A percentile compares a stretch with the other conserved stretches of the same genome.
Evolutionary conservation across 2,797 vertebrate genomes (phyloP).

Genomic region (Gadopsis bispinosus): DNA sequence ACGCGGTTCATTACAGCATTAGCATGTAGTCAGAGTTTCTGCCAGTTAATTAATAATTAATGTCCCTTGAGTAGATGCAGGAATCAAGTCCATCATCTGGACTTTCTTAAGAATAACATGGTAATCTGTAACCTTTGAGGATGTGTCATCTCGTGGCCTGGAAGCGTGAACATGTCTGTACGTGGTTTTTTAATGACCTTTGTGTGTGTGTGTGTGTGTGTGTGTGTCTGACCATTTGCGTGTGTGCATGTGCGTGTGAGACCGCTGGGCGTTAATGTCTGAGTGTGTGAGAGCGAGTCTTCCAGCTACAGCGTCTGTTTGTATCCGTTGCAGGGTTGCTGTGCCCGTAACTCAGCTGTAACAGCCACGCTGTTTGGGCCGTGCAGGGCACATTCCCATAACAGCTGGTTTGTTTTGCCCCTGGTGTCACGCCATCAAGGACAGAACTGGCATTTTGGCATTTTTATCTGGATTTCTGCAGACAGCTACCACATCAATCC

Average conservation of each 20-base stretch:
- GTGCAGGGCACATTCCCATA: slow-evolving; percentile 71
- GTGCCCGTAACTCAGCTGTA: slow-evolving; percentile 57
- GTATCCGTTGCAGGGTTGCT: slow-evolving; percentile 45
- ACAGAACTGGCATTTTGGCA: slow-evolving; percentile 67
- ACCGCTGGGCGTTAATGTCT: slow-evolving; percentile 25
- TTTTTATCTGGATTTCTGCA: slow-evolving; percentile 68
- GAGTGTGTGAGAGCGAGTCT: slow-evolving; percentile 32
- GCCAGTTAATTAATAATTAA: neutral
- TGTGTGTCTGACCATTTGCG: neutral
- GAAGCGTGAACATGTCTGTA: neutral
- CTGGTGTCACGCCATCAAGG: slow-evolving; percentile 74
- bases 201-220: slow-evolving; percentile 1
- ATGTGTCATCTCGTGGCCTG: neutral
- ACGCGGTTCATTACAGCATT: neutral
- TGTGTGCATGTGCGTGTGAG: slow-evolving; percentile 21
- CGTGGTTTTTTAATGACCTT: slow-evolving; percentile 1
- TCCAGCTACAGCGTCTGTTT: slow-evolving; percentile 58
- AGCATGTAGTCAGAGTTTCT: neutral
- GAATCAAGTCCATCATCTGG: slow-evolving; percentile 17
- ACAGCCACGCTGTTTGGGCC: slow-evolving; percentile 58
- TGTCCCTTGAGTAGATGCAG: neutral
- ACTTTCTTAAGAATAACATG: neutral
- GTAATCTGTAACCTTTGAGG: neutral
- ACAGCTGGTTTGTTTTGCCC: slow-evolving; percentile 78
- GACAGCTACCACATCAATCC: slow-evolving; percentile 64